Evolutionary conservation across 2,888 invertebrate species (phyloP), one percentile per base, ranked within the genome.

Genomic region (Drosophila conformis): DNA sequence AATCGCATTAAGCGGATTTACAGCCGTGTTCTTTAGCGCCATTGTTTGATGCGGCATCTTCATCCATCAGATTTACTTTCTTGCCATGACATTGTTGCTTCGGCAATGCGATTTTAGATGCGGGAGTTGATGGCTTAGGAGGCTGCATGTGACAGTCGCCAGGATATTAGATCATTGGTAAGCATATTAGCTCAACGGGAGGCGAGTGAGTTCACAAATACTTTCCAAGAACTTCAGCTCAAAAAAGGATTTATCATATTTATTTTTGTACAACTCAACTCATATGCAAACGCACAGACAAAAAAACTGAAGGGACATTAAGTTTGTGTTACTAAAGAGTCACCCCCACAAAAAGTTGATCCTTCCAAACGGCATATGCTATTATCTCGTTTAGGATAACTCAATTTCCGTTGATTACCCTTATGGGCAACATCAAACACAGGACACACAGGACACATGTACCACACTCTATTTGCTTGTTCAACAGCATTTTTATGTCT

Each of bases 381-480:
- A 36, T 78, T 80, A 73, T 82, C 82, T 82, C 69, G 73, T 86
- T 74, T 61, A 63, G 69, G 78, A 88, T 88, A 86, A 86, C 88
- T 86, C 88, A 86, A 88, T 88, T 88, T 72, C 36, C 64, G 61
- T 71, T 86, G 85, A 86, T 86, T 86, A 86, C 85, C 88, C 88
- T 86, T 73, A 88, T 86, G 67, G 67, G 72, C 52, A 48, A 73
- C 77, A 74, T 71, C 77, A 80, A 77, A 79, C 68, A 79, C 62
- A 75, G 73, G 65, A 65, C 65, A 63, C 51, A 51, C 56, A 52
- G 59, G 62, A 67, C 31, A 80, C 62, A 61, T 11, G n/a, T 1
- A 11, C 2, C 13, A 38, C 52, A 33, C 62, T 54, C 48, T 76
- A 69, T 78, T 84, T 82, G 73, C 63, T 75, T 80, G 75, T 72